These are phyloP conservation scores for Drosophila limbata DNA, from an alignment of 2,888 invertebrate species.

Conservation along the genomic window DNA sequence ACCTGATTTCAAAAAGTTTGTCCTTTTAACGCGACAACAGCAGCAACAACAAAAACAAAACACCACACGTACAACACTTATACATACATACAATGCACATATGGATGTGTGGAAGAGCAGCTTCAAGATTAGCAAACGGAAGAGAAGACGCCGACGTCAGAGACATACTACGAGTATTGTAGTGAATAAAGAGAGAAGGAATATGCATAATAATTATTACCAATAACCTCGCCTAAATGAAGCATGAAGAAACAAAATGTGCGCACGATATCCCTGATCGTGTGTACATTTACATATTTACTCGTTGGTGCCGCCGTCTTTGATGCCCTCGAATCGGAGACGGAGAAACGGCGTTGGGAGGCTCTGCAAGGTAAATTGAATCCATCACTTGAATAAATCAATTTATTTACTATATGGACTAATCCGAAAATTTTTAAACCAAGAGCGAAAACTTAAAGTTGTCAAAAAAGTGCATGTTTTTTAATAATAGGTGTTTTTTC, in stretches of 20 bases:
- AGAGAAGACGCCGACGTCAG: conserved; percentile 38
- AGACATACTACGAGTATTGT: conserved; percentile 21
- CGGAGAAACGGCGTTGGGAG: conserved; percentile 95
- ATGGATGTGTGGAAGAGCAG: conserved; percentile 63
- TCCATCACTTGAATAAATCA: neutral
- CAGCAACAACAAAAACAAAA: conserved; percentile 13
- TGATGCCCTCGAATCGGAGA: conserved; percentile 98
- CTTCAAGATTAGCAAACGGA: conserved; percentile 50
- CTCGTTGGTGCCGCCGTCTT: conserved; percentile 99
- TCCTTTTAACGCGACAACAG: conserved; percentile 47
- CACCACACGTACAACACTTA: conserved; percentile 22
- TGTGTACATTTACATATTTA: conserved; percentile 99
- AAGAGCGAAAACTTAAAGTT: too few relatives aligned
- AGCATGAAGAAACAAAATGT: conserved; percentile 99
- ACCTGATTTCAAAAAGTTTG: conserved; percentile 75
- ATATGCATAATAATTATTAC: conserved; percentile 56
- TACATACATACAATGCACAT: conserved; percentile 41
- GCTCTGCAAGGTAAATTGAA: conserved; percentile 91
- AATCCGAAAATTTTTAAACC: too few relatives aligned
- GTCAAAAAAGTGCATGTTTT: too few relatives aligned
- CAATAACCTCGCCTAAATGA: conserved; percentile 86
- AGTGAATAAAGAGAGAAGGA: conserved; percentile 26
- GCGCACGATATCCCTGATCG: conserved; percentile 99
- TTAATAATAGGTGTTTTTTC: too few relatives aligned
- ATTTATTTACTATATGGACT: too few relatives aligned